Evolutionary conservation across 2,797 vertebrate species (phyloP).

Genomic region (Macroramphosus scolopax): DNA sequence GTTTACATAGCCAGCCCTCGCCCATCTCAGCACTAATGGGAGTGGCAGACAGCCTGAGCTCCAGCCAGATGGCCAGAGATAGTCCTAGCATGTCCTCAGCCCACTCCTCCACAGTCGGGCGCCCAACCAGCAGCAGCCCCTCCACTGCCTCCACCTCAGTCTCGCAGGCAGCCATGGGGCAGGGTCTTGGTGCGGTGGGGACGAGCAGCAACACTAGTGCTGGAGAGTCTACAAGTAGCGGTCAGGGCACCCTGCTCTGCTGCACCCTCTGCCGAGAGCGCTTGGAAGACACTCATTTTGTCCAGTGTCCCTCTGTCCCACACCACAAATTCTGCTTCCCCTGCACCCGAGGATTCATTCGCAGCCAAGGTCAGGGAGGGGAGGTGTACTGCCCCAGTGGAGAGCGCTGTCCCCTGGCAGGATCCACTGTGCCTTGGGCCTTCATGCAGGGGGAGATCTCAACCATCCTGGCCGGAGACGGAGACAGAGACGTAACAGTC

Average conservation of each 20-base stretch:
- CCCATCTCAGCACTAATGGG: slow-evolving; percentile 88
- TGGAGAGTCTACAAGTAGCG: slow-evolving; percentile 65
- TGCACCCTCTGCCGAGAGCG: slow-evolving; percentile 88
- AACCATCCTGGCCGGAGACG: slow-evolving; percentile 87
- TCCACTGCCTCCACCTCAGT: slow-evolving; percentile 68
- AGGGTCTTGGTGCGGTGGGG: slow-evolving; percentile 52
- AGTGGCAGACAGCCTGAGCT: slow-evolving; percentile 83
- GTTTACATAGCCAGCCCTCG: slow-evolving; percentile 80
- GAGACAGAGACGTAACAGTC: slow-evolving; percentile 86
- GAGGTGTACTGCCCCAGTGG: slow-evolving; percentile 93
- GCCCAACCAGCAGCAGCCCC: slow-evolving; percentile 73
- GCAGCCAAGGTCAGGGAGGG: slow-evolving; percentile 82
- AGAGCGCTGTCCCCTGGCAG: slow-evolving; percentile 87
- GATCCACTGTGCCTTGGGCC: slow-evolving; percentile 89
- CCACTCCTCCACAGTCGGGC: slow-evolving; percentile 69
- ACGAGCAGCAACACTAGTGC: slow-evolving; percentile 44
- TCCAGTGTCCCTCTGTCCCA: slow-evolving; percentile 88
- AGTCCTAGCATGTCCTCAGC: slow-evolving; percentile 68
- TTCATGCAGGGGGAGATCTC: slow-evolving; percentile 93
- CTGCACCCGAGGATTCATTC: slow-evolving; percentile 88
- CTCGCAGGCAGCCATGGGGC: slow-evolving; percentile 64
- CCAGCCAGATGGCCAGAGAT: slow-evolving; percentile 82
- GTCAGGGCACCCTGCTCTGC: slow-evolving; percentile 79
- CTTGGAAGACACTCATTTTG: slow-evolving; percentile 91
- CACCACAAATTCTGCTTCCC: slow-evolving; percentile 93